Conservation (phyloP, 2,888 invertebrate genomes). For the Adelognathus sp. region DNA sequence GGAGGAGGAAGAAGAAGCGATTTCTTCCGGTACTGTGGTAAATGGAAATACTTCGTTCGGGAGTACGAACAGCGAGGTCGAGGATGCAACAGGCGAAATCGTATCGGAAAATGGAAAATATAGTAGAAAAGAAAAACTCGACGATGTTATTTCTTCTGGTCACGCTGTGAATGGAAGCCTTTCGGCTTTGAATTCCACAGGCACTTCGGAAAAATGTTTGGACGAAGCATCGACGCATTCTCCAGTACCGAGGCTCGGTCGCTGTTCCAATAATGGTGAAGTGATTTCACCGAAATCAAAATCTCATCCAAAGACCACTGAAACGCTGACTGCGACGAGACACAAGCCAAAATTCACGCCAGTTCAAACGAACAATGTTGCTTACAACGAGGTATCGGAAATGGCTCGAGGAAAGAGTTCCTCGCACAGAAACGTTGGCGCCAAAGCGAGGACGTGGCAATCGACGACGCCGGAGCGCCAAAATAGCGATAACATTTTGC, state of each 20-base stretch:
- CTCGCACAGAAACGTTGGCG: not conserved
- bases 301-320: not conserved
- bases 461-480: not conserved
- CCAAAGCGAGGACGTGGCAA: not conserved
- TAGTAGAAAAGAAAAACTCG: no score
- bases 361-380: slow-evolving; percentile 62
- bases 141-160: no score
- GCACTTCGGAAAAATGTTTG: not conserved
- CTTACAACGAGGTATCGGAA: slow-evolving; percentile 42
- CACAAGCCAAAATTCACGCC: slow-evolving; percentile 45
- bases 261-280: not conserved
- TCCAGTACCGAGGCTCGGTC: not conserved
- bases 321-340: not conserved
- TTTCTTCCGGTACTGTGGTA: no score
- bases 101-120: no score
- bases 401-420: not conserved
- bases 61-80: not conserved
- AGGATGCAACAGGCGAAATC: not conserved
- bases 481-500: not conserved
- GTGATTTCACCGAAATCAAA: not conserved
- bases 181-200: no score
- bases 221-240: not conserved
- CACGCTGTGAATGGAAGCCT: no score
- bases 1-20: no score
- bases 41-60: not conserved